phyloP scores from a whole-genome alignment of 2,113 vertebrate species.

The Apistogramma diplotaenia region DNA sequence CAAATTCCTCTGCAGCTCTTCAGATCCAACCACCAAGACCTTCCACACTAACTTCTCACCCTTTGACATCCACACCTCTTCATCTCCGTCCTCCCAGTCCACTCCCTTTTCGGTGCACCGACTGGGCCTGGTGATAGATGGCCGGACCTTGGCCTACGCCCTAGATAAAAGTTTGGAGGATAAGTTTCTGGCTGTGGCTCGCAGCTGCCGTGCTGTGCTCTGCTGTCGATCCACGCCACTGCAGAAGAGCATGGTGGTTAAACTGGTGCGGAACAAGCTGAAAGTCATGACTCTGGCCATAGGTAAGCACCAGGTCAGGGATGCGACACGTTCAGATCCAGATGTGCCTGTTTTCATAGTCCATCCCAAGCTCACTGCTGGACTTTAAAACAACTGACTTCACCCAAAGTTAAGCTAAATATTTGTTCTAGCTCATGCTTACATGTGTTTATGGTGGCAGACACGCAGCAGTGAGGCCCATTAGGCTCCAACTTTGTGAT shows the following conservation, averaged over 20 bases:
- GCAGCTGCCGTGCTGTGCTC: conserved; percentile 88
- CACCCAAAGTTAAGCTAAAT: background rate
- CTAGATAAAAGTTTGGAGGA: conserved; percentile 89
- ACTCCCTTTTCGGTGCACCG: conserved; percentile 71
- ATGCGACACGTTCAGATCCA: background rate
- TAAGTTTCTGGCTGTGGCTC: conserved; percentile 88
- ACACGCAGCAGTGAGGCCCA: background rate
- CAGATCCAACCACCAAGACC: conserved; percentile 61
- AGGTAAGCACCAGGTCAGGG: conserved; percentile 71
- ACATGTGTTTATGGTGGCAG: background rate
- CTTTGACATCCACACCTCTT: conserved; percentile 60
- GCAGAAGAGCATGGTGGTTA: conserved; percentile 98
- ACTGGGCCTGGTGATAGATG: conserved; percentile 91
- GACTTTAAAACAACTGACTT: background rate
- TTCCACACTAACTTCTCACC: conserved; percentile 68
- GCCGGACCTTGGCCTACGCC: conserved; percentile 90
- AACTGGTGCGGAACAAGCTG: conserved; percentile 93
- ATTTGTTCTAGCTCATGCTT: background rate
- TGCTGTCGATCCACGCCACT: conserved; percentile 95
- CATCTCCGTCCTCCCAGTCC: conserved; percentile 46
- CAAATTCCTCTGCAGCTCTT: conserved; percentile 76
- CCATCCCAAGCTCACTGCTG: background rate
- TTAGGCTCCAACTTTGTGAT: background rate
- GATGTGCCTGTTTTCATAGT: background rate
- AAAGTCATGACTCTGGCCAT: conserved; percentile 98